Base-by-base conservation (phyloP, 2,797 vertebrate species). In the Phylloscopus collybita region DNA sequence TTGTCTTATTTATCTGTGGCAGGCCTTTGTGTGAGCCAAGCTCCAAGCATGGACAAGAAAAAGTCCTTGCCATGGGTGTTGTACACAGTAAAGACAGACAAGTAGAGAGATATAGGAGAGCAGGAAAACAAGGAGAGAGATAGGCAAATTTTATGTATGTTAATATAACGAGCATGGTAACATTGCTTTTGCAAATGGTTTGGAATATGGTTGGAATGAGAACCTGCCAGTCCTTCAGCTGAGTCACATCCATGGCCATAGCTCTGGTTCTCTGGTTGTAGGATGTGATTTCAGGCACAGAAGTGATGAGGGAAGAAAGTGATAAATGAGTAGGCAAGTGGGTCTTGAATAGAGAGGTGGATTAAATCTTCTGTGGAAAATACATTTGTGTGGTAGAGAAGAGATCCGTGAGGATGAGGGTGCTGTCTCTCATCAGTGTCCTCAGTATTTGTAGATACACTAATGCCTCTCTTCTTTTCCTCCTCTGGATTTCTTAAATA, bases 1-100 rank as follows among this genome's bases (percentile, higher is more conserved):
- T 93, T 93, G 60, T 90, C 70, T 92, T 81, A 70, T 88, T 95
- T 95, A 60, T 90, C 70, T 88, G 11, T 36, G 27, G 56, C 75
- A 62, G 66, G 45, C 75, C 51, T 60, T 26, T 7, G 8, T 44
- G 70, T 61, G 60, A 86, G 64, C 66, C 62, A 23, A 75, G 45
- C 38, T 92, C 64, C 17, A 42, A 51, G 56, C 27, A 45, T 3
- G 32, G 80, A 54, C 57, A 72, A 79, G 34, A 45, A 57, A 71
- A 87, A 66, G 62, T 84, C 62, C 53, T 88, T 73, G 51, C 73
- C 80, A 17, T 50, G 34, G 60, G 11, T 17, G 21, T 22, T 62
- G 34, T 36, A 9, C 17, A 2, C 17, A 21, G 15, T 61, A 22
- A 91, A 74, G 70, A 42, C 1, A 66, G 65, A 42, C 18, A 75